These are phyloP conservation scores for Morpho helenor DNA, from an alignment of 2,888 invertebrate genomes.

Conservation along the genomic window DNA sequence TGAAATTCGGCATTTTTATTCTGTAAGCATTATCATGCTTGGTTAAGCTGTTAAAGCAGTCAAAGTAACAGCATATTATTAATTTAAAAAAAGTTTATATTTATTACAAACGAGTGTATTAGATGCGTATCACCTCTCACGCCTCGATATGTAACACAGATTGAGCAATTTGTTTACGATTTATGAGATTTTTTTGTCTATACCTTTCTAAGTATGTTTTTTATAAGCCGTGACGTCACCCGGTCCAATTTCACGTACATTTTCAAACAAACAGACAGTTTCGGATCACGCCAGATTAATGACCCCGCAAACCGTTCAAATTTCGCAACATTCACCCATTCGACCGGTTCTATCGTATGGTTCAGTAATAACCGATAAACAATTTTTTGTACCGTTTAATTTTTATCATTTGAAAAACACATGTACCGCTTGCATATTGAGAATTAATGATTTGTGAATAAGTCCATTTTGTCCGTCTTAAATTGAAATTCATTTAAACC, in stretches of 20 bases:
- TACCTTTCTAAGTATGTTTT: not conserved
- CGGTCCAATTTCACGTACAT: slow-evolving; percentile 1
- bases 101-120: too few species aligned
- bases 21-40: too few species aligned
- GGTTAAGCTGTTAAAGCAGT: too few species aligned
- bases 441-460: not conserved
- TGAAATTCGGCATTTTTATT: too few species aligned
- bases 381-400: slow-evolving; percentile 34
- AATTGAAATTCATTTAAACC: too few species aligned
- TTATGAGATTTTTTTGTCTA: not conserved
- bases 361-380: slow-evolving; percentile 53
- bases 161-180: not conserved
- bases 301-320: slow-evolving; percentile 56
- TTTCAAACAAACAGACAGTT: slow-evolving; percentile 48
- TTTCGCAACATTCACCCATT: slow-evolving; percentile 51
- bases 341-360: slow-evolving; percentile 41
- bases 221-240: not conserved
- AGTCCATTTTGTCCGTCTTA: not conserved
- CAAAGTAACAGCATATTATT: not conserved
- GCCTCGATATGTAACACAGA: too few species aligned
- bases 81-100: too few species aligned
- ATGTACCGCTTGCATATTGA: slow-evolving; percentile 1
- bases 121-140: too few species aligned
- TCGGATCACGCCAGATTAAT: slow-evolving; percentile 61
- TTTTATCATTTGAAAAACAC: slow-evolving; percentile 18